Evolutionary conservation across 2,888 invertebrate species (phyloP).

Genomic region (Argyresthia goedartella): DNA sequence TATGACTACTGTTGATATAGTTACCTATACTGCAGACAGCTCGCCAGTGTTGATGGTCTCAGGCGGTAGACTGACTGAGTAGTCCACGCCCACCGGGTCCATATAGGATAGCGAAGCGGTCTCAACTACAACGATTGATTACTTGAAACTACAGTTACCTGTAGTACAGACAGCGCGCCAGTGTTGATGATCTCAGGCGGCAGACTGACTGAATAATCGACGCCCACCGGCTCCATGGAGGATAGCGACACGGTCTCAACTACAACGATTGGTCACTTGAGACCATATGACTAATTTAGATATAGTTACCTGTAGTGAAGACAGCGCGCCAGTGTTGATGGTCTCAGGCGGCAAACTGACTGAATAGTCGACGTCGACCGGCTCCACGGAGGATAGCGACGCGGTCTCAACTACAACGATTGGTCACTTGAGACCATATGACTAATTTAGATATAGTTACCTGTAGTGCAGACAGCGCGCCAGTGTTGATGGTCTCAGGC

Average conservation of each 20-base stretch:
- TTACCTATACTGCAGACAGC: conserved; percentile 89
- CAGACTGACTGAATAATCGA: conserved; percentile 87
- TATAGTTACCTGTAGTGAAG: conserved; percentile 94
- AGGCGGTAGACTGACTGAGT: conserved; percentile 85
- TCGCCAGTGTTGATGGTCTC: conserved; percentile 87
- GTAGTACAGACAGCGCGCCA: conserved; percentile 91
- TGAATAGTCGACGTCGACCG: conserved; percentile 92
- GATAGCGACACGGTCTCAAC: conserved; percentile 98
- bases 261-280: conserved; percentile 97
- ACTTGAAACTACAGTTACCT: conserved; percentile 94
- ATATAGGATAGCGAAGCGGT: conserved; percentile 97
- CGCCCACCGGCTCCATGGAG: conserved; percentile 94
- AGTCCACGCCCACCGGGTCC: conserved; percentile 94
- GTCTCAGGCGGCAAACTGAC: conserved; percentile 87
- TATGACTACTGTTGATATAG: conserved; percentile 60
- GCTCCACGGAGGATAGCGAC: conserved; percentile 95
- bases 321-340: conserved; percentile 87
- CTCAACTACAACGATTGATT: conserved; percentile 99
- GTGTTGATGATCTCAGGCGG: conserved; percentile 87
- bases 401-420: conserved; percentile 98
- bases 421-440: conserved; percentile 90
- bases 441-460: too few species aligned
- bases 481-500: conserved; percentile 84
- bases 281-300: conserved; percentile 74
- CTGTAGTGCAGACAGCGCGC: conserved; percentile 94